A percentile compares a stretch with the other conserved stretches of the same genome.
phyloP scores from a whole-genome alignment of 2,113 vertebrate species.

The Irena cyanogastra region DNA sequence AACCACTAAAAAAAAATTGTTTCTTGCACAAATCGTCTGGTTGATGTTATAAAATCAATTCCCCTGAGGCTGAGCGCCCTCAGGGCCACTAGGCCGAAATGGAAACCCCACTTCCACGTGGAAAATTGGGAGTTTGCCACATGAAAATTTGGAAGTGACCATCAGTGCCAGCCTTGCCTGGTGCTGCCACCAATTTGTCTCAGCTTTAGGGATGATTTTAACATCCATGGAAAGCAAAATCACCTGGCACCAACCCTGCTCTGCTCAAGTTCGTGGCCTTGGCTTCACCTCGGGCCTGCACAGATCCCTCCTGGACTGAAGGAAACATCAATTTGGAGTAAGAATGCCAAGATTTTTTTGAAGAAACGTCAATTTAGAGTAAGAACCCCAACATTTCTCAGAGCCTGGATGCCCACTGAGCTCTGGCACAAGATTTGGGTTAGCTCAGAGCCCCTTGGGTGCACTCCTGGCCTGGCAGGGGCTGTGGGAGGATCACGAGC shows the following conservation, averaged over 20 bases:
- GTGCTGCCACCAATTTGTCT: not conserved
- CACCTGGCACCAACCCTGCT: not conserved
- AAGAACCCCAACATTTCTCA: not conserved
- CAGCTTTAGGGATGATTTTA: fast-evolving
- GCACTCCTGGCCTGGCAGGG: not conserved
- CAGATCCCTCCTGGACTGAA: not conserved
- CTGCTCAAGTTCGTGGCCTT: fast-evolving
- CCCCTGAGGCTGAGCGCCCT: not conserved
- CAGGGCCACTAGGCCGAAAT: not conserved
- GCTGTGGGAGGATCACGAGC: not conserved
- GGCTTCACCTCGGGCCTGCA: not conserved
- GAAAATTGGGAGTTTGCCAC: not conserved
- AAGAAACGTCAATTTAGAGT: too few relatives aligned
- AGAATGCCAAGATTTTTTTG: too few relatives aligned
- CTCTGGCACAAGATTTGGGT: not conserved
- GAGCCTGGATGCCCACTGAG: not conserved
- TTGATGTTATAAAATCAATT: not conserved
- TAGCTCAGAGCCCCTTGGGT: not conserved
- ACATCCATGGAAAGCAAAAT: not conserved
- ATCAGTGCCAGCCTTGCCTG: not conserved
- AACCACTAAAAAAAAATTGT: not conserved
- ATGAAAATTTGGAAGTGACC: too few relatives aligned
- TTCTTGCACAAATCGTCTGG: not conserved
- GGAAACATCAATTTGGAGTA: not conserved
- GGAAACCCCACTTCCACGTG: not conserved